A percentile compares a stretch with the other conserved stretches of the same genome.
Evolutionary conservation across 2,797 vertebrate species (phyloP).

Genomic region (Champsocephalus esox): DNA sequence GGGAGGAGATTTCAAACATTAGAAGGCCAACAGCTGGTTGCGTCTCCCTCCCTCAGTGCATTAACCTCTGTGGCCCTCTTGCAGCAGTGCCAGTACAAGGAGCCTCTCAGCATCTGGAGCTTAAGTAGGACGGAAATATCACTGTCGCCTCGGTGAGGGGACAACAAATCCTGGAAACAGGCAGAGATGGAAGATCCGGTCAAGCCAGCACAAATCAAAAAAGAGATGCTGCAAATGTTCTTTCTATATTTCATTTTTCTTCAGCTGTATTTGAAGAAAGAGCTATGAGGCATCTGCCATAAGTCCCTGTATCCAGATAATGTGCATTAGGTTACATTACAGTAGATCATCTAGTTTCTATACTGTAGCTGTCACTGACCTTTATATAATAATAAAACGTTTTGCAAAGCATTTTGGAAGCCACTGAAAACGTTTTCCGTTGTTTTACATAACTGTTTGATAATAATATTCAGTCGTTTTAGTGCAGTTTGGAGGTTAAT

Average conservation of each 20-base stretch:
- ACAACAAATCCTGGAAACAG: constrained; percentile 84
- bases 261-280: background rate
- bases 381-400: background rate
- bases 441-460: background rate
- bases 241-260: background rate
- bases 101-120: constrained; percentile 93
- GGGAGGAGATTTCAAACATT: constrained; percentile 89
- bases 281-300: background rate
- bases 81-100: constrained; percentile 90
- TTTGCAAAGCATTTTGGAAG: background rate
- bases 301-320: background rate
- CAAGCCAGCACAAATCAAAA: constrained; percentile 35
- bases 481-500: background rate
- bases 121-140: constrained; percentile 88
- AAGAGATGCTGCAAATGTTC: constrained; percentile 12
- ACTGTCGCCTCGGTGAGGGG: constrained; percentile 81
- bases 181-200: constrained; percentile 81
- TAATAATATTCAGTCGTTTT: background rate
- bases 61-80: constrained; percentile 94
- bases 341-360: background rate
- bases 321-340: background rate
- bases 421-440: background rate
- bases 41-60: constrained; percentile 94
- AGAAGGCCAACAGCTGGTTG: constrained; percentile 96
- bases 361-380: background rate